Conservation (phyloP, 2,888 invertebrate genomes). For the Troides aeacus region DNA sequence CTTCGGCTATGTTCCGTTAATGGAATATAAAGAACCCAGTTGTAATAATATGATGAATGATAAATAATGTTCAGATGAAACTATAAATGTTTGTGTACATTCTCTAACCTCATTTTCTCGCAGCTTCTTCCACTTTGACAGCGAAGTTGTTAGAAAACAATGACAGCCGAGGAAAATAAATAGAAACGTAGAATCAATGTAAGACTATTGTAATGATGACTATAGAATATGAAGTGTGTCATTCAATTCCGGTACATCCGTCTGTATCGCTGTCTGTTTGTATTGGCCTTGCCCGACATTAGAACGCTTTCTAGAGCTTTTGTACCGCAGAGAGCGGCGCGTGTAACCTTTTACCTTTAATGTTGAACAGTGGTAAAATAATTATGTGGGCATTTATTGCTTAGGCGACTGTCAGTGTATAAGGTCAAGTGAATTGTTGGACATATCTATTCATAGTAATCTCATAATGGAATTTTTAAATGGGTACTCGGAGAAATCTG, state of each 20-base stretch:
- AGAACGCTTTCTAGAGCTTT: slow-evolving; percentile 33
- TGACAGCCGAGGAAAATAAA: slow-evolving; percentile 15
- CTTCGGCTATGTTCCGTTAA: no score
- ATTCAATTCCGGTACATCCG: slow-evolving; percentile 53
- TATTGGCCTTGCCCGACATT: slow-evolving; percentile 60
- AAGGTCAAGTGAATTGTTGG: slow-evolving; percentile 11
- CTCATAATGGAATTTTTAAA: slow-evolving; percentile 10
- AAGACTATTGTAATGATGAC: slow-evolving; percentile 35
- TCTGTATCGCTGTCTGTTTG: slow-evolving; percentile 40
- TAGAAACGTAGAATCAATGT: slow-evolving; percentile 20
- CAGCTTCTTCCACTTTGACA: slow-evolving; percentile 7
- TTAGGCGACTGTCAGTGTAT: slow-evolving; percentile 1
- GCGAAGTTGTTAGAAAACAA: slow-evolving; percentile 10
- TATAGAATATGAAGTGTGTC: slow-evolving; percentile 43
- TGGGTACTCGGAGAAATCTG: background rate
- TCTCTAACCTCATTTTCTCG: background rate
- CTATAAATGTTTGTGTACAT: no score
- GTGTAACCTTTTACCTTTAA: slow-evolving; percentile 58
- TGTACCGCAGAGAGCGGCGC: slow-evolving; percentile 39
- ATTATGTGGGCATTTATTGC: slow-evolving; percentile 3
- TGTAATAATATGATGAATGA: no score
- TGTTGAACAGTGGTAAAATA: slow-evolving; percentile 17
- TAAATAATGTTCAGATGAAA: no score
- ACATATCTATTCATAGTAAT: slow-evolving; percentile 8
- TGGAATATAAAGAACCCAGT: no score